These are phyloP conservation scores for Cynaeus angustus DNA, from an alignment of 2,888 invertebrate species.

Conservation along the genomic window DNA sequence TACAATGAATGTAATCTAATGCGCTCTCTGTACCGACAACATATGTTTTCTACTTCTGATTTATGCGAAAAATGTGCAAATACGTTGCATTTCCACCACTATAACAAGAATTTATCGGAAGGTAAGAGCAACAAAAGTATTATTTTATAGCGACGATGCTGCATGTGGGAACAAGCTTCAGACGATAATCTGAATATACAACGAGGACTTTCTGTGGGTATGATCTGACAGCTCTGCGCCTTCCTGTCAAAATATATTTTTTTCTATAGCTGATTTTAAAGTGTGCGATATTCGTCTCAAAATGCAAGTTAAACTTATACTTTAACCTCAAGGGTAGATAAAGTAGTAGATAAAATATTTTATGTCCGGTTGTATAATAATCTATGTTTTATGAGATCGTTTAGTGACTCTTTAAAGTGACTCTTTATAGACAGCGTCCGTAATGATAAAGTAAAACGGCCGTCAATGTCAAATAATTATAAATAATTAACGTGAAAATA, in stretches of 20 bases:
- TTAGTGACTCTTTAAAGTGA: no score
- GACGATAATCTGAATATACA: conserved; percentile 34
- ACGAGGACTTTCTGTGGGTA: conserved; percentile 3
- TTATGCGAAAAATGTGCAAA: conserved; percentile 52
- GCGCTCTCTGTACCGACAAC: conserved; percentile 39
- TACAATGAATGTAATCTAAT: conserved; percentile 46
- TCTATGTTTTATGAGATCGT: no score
- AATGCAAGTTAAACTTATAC: no score
- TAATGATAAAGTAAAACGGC: no score
- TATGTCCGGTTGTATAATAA: no score
- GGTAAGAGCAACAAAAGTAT: conserved; percentile 43
- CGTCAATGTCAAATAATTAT: no score
- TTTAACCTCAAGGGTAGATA: no score
- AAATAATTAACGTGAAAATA: no score
- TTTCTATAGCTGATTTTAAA: no score
- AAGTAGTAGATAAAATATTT: no score
- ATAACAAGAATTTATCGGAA: conserved; percentile 47
- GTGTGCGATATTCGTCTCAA: no score
- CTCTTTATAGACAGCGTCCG: no score
- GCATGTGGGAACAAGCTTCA: conserved; percentile 33
- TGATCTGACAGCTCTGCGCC: background rate
- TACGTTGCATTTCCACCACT: conserved; percentile 49
- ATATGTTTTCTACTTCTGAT: conserved; percentile 49
- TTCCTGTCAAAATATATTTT: conserved; percentile 4
- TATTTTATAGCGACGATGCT: conserved; percentile 36